These are phyloP conservation scores for Mnemiopsis leidyi DNA, from an alignment of 37 sponge, comb jelly and placozoan species.

Conservation along the genomic window DNA sequence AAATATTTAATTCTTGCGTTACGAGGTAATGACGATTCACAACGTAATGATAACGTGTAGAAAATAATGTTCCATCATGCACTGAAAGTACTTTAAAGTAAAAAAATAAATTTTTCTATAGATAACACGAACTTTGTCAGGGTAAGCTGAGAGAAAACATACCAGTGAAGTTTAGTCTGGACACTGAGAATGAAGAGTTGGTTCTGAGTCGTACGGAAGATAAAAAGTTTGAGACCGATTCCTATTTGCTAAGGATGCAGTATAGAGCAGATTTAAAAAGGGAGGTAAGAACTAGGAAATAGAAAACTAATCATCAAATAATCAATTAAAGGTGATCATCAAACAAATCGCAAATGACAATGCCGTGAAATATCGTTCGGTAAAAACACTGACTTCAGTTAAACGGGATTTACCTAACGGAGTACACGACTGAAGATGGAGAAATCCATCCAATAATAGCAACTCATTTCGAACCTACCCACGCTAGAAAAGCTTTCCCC, in stretches of 20 bases:
- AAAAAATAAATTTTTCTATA: too few species aligned
- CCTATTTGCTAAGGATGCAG: conserved; percentile 18
- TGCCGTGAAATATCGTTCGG: too few species aligned
- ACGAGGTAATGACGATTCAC: not conserved
- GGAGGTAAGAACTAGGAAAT: too few species aligned
- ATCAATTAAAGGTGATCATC: too few species aligned
- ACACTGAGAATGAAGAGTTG: not conserved
- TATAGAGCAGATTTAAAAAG: conserved; percentile 11
- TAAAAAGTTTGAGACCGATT: not conserved
- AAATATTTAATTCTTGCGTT: not conserved
- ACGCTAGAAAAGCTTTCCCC: conserved; percentile 52
- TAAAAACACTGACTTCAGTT: not conserved
- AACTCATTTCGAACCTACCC: conserved; percentile 56
- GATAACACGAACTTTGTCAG: not conserved
- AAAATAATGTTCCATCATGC: too few species aligned
- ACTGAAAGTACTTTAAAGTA: too few species aligned
- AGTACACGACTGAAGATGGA: not conserved
- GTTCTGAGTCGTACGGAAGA: not conserved
- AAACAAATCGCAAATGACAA: too few species aligned
- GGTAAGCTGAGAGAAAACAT: not conserved
- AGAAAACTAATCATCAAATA: too few species aligned
- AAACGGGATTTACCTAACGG: conserved; percentile 12
- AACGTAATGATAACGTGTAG: not conserved
- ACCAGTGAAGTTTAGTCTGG: not conserved
- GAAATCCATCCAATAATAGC: conserved; percentile 21